Percentiles rank a stretch among this genome's conserved stretches.
These are phyloP conservation scores for Coleophora flavipennella DNA, from an alignment of 2,888 invertebrate species.

Conservation along the genomic window DNA sequence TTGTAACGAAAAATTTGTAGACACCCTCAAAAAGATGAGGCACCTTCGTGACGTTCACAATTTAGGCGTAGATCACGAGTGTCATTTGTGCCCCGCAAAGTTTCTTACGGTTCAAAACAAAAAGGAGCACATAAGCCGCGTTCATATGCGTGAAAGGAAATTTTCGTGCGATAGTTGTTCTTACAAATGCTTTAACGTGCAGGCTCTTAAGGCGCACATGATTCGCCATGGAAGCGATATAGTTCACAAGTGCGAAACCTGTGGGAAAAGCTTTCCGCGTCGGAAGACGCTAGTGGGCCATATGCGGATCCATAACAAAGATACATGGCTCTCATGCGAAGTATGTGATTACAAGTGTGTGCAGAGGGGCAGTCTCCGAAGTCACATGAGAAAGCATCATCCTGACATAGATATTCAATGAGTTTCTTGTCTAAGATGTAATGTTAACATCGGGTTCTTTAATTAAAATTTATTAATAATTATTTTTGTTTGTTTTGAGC, in stretches of 20 bases:
- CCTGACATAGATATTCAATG: conserved; percentile 31
- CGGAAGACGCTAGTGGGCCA: conserved; percentile 45
- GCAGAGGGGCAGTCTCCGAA: conserved; percentile 55
- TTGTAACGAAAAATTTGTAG: conserved; percentile 46
- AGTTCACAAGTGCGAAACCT: conserved; percentile 53
- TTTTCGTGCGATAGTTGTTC: conserved; percentile 15
- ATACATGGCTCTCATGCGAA: conserved; percentile 57
- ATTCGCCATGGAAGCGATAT: conserved; percentile 41
- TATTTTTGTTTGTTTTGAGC: too few relatives aligned
- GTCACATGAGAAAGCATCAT: conserved; percentile 52
- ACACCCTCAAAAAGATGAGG: conserved; percentile 37
- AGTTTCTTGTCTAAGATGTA: background rate
- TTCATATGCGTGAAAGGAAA: conserved; percentile 38
- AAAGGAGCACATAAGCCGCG: conserved; percentile 48
- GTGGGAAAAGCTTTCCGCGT: conserved; percentile 52
- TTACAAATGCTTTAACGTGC: background rate
- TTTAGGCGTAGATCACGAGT: conserved; percentile 46
- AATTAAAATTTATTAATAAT: too few relatives aligned
- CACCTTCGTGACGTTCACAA: conserved; percentile 39
- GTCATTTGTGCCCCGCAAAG: conserved; percentile 45
- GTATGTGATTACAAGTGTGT: conserved; percentile 50
- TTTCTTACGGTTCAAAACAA: conserved; percentile 46
- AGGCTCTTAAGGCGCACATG: conserved; percentile 37
- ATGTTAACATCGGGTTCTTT: too few relatives aligned
- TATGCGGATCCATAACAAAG: conserved; percentile 54